Conservation (phyloP, 2,797 vertebrate species). For the Bradypus variegatus region DNA sequence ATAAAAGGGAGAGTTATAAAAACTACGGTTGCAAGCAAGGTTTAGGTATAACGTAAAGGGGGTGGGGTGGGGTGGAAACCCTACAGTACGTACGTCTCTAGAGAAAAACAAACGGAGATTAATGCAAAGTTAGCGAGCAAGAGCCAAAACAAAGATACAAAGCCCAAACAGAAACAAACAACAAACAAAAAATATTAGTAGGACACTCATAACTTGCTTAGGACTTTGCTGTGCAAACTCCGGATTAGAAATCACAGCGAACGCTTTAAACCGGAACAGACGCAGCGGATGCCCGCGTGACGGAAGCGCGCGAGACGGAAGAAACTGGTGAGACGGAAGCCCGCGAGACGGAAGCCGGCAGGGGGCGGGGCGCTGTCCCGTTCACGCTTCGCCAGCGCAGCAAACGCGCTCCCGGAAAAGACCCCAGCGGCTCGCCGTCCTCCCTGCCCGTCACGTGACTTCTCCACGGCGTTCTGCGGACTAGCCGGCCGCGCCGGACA, state of each 20-base stretch:
- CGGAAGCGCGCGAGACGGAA: conserved; percentile 23
- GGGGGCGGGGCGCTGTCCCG: rapidly evolving
- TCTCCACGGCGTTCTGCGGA: neutral
- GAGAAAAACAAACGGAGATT: neutral
- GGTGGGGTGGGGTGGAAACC: neutral
- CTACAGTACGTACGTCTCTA: neutral
- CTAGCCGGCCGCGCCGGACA: rapidly evolving
- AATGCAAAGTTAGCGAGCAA: neutral
- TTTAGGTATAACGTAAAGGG: neutral
- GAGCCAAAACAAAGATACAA: neutral
- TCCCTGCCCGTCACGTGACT: rapidly evolving
- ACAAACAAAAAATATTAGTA: too few species aligned
- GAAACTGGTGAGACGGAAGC: too few species aligned
- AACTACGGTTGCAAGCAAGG: neutral
- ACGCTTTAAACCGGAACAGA: too few species aligned
- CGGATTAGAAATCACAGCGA: too few species aligned
- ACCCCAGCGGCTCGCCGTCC: rapidly evolving
- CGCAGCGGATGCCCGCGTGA: neutral
- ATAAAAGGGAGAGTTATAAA: neutral
- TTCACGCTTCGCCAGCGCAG: neutral
- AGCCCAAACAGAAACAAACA: neutral
- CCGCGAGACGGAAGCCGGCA: neutral
- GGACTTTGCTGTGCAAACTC: too few species aligned
- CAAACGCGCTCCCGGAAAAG: rapidly evolving
- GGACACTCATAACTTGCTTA: too few species aligned